A percentile compares a stretch with the other conserved stretches of the same genome.
Evolutionary conservation across 2,113 vertebrate species (phyloP).

Genomic region (Zosterops borbonicus): DNA sequence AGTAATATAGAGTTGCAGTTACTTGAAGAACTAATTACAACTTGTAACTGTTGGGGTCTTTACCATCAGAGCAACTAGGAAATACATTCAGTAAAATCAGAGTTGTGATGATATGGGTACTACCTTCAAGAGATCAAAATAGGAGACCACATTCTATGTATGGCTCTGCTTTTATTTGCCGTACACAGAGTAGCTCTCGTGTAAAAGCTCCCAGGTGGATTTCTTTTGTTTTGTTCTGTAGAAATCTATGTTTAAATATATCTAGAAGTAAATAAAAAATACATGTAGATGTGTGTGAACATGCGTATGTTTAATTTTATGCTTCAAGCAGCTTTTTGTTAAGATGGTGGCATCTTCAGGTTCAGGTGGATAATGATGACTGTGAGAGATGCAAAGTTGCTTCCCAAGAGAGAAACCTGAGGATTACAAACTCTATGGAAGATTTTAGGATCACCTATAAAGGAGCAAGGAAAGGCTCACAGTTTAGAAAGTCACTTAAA

Average conservation of each 20-base stretch:
- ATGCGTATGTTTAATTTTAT: not conserved
- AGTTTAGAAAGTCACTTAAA: not conserved
- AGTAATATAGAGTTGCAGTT: not conserved
- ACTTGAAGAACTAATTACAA: conserved; percentile 12
- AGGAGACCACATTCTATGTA: not conserved
- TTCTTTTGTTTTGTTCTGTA: not conserved
- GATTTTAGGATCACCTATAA: not conserved
- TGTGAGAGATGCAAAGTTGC: not conserved
- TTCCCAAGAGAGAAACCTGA: not conserved
- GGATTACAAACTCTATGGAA: not conserved
- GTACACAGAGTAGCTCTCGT: not conserved
- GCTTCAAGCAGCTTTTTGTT: not conserved
- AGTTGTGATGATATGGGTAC: not conserved
- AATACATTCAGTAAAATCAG: not conserved
- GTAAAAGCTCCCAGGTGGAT: not conserved
- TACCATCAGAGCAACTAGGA: not conserved
- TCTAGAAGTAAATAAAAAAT: not conserved
- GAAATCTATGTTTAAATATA: not conserved
- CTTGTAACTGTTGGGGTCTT: not conserved
- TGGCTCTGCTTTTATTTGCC: not conserved
- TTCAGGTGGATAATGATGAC: not conserved
- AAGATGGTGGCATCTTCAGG: not conserved
- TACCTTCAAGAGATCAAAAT: not conserved
- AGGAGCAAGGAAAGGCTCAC: not conserved
- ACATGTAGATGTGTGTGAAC: not conserved